A percentile compares a stretch with the other conserved stretches of the same genome.
Conservation (phyloP, 2,888 invertebrate species). For the Aphidoletes aphidimyza region DNA sequence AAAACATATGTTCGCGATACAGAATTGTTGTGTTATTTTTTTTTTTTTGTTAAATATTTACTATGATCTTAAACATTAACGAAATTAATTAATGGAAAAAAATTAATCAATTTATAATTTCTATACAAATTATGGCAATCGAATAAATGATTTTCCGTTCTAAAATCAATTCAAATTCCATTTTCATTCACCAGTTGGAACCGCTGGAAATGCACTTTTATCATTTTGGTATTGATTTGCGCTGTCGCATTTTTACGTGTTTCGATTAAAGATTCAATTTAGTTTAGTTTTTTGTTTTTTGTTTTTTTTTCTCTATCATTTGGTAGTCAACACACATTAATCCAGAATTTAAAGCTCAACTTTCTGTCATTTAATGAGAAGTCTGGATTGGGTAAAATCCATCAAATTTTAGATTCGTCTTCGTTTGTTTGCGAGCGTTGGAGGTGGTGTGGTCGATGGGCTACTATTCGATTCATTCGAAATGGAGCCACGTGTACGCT, state of each 20-base stretch:
- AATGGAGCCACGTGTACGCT: slow-evolving; percentile 66
- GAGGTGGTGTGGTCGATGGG: slow-evolving; percentile 65
- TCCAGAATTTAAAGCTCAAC: slow-evolving; percentile 41
- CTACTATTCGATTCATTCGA: slow-evolving; percentile 66
- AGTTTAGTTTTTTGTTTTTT: not conserved
- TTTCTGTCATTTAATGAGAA: slow-evolving; percentile 5
- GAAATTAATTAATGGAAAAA: not conserved
- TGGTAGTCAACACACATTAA: slow-evolving; percentile 18
- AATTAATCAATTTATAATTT: slow-evolving; percentile 42
- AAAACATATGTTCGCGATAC: not conserved
- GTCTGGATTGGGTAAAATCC: not conserved
- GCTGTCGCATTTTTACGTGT: no score
- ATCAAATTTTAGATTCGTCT: slow-evolving; percentile 61
- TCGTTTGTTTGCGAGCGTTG: slow-evolving; percentile 62
- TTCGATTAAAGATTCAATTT: not conserved
- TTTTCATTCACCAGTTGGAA: not conserved
- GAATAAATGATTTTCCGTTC: slow-evolving; percentile 3
- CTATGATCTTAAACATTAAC: slow-evolving; percentile 6
- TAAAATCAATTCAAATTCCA: not conserved
- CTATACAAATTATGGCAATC: slow-evolving; percentile 51
- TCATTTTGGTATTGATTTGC: slow-evolving; percentile 1
- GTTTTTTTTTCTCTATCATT: not conserved
- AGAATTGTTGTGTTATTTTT: no score
- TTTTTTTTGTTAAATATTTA: no score
- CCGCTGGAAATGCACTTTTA: not conserved